phyloP scores from a whole-genome alignment of 1,140 invertebrate species.

The Ptiloglossa arizonensis region DNA sequence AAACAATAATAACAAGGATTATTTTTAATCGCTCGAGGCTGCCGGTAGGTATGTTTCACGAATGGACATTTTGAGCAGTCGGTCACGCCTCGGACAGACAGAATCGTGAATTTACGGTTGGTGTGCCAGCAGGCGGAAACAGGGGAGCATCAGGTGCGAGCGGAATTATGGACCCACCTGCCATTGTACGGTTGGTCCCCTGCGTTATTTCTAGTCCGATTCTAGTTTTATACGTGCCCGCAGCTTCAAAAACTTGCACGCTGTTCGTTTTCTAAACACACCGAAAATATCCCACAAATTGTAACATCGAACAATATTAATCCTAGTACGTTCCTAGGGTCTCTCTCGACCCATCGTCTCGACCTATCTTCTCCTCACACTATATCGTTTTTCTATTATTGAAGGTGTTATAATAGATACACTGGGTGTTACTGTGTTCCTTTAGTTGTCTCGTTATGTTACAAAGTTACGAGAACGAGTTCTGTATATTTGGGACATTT shows the following conservation, averaged over 20 bases:
- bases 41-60: slow-evolving; percentile 28
- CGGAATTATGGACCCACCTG: slow-evolving; percentile 70
- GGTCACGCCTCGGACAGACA: slow-evolving; percentile 59
- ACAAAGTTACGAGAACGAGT: too few relatives aligned
- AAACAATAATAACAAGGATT: slow-evolving; percentile 38
- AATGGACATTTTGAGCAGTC: slow-evolving; percentile 38
- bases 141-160: slow-evolving; percentile 71
- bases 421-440: too few relatives aligned
- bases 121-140: slow-evolving; percentile 71
- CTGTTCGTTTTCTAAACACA: too few relatives aligned
- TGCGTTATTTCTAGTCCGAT: slow-evolving; percentile 20
- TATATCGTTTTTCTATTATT: too few relatives aligned
- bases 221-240: background rate
- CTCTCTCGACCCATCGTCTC: too few relatives aligned
- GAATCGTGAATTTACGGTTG: slow-evolving; percentile 74
- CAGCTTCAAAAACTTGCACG: slow-evolving; percentile 1
- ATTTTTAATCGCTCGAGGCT: slow-evolving; percentile 44
- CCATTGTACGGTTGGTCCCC: slow-evolving; percentile 38
- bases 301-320: too few relatives aligned
- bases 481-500: too few relatives aligned
- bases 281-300: too few relatives aligned
- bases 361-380: too few relatives aligned
- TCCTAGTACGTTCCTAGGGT: too few relatives aligned
- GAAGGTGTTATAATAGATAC: too few relatives aligned
- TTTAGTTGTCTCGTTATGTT: too few relatives aligned